Percentiles rank a stretch among this genome's conserved stretches.
phyloP scores from a whole-genome alignment of 2,113 vertebrate genomes.

The Nesoenas mayeri region DNA sequence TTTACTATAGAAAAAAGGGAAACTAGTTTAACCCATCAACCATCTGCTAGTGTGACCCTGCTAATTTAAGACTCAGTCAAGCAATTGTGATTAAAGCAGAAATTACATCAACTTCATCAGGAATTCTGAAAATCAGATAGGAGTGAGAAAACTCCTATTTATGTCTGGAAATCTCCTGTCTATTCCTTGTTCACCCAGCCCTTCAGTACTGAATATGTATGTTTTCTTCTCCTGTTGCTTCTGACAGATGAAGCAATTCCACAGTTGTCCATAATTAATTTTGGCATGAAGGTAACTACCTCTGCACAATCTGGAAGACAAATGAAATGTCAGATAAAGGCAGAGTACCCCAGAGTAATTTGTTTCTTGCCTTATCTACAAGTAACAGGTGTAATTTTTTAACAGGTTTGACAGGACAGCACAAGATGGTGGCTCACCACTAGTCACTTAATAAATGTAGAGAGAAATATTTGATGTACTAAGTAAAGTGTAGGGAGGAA shows the following conservation, averaged over 20 bases:
- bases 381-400: constrained; percentile 44
- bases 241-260: constrained; percentile 52
- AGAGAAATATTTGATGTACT: background rate
- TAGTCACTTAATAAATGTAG: background rate
- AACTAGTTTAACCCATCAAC: background rate
- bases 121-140: background rate
- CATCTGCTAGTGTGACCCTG: background rate
- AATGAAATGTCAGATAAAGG: constrained; percentile 34
- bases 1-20: background rate
- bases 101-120: background rate
- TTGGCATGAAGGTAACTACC: constrained; percentile 36
- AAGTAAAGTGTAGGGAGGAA: background rate
- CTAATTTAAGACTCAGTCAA: background rate
- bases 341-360: constrained; percentile 9
- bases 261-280: constrained; percentile 44
- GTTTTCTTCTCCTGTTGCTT: constrained; percentile 26
- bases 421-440: background rate
- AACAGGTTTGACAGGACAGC: background rate
- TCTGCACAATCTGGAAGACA: constrained; percentile 35
- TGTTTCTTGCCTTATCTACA: constrained; percentile 49
- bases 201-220: background rate
- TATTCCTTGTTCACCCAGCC: background rate
- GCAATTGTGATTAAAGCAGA: background rate
- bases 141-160: background rate
- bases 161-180: background rate